These are phyloP conservation scores for Stegana nigrithorax DNA, from an alignment of 2,888 invertebrate species.

Conservation along the genomic window DNA sequence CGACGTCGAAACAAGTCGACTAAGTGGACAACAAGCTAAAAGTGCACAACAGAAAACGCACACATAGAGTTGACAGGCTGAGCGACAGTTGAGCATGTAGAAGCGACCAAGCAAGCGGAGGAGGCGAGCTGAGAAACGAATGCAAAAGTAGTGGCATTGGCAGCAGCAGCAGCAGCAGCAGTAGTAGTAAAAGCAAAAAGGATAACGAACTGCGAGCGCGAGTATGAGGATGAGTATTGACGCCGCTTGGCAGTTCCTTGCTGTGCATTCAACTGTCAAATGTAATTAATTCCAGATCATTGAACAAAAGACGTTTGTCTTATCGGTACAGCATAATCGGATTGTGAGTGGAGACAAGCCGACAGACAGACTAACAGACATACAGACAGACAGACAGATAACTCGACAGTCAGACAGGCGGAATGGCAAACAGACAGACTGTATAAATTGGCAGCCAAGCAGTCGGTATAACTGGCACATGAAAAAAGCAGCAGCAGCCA, in stretches of 20 bases:
- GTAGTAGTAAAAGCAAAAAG: background rate
- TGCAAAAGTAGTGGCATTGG: too few relatives aligned
- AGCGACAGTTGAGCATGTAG: constrained; percentile 4
- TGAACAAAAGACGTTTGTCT: constrained; percentile 25
- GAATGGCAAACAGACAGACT: background rate
- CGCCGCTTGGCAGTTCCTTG: too few relatives aligned
- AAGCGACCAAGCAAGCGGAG: background rate
- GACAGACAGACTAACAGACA: background rate
- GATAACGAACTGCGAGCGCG: background rate
- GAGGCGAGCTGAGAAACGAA: too few relatives aligned
- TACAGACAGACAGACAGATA: background rate
- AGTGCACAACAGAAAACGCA: too few relatives aligned
- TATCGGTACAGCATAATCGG: constrained; percentile 18
- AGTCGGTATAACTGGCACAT: background rate
- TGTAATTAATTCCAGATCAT: constrained; percentile 27
- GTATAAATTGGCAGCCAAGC: too few relatives aligned
- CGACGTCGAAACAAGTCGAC: too few relatives aligned
- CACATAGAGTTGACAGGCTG: too few relatives aligned
- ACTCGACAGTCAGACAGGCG: background rate
- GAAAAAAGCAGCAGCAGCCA: background rate
- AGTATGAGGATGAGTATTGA: background rate
- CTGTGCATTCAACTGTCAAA: constrained; percentile 20
- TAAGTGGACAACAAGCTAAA: too few relatives aligned
- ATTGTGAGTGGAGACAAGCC: constrained; percentile 7
- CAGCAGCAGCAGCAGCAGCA: too few relatives aligned